These are phyloP conservation scores for Hirtodrosophila duncani DNA, from an alignment of 2,888 invertebrate genomes.

Conservation along the genomic window DNA sequence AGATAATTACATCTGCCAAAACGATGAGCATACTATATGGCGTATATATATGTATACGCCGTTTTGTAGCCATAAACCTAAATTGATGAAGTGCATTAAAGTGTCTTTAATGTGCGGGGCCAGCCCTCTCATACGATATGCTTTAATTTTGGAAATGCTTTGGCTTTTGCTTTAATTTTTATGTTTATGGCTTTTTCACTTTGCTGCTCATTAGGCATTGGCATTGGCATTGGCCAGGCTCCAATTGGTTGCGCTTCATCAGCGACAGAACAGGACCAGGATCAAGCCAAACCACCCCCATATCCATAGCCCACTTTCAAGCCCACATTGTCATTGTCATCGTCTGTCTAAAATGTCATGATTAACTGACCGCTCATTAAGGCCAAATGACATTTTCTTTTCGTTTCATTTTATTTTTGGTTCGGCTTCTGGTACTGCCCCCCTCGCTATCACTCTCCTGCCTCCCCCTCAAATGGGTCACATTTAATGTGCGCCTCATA, in stretches of 20 bases:
- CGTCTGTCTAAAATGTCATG: constrained; percentile 59
- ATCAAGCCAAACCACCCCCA: constrained; percentile 5
- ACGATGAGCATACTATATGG: background rate
- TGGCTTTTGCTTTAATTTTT: constrained; percentile 1
- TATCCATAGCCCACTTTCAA: background rate
- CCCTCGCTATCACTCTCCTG: background rate
- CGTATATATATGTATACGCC: constrained; percentile 8
- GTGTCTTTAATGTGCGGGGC: constrained; percentile 70
- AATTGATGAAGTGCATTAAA: constrained; percentile 68
- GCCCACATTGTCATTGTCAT: too few relatives aligned
- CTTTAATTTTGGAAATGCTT: constrained; percentile 36
- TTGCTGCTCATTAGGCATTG: constrained; percentile 24
- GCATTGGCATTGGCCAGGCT: background rate
- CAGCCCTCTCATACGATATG: constrained; percentile 16
- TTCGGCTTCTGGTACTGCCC: background rate
- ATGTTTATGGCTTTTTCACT: constrained; percentile 10
- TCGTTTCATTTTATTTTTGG: too few relatives aligned
- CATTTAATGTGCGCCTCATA: constrained; percentile 65
- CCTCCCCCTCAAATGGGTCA: constrained; percentile 42
- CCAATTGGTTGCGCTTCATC: constrained; percentile 12
- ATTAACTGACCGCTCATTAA: constrained; percentile 72
- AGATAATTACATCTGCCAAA: constrained; percentile 17
- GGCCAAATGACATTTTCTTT: constrained; percentile 40
- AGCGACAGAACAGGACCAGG: constrained; percentile 1
- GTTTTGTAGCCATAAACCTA: constrained; percentile 52